Base-by-base conservation (phyloP, 2,888 invertebrate species). In the Cynaeus angustus region DNA sequence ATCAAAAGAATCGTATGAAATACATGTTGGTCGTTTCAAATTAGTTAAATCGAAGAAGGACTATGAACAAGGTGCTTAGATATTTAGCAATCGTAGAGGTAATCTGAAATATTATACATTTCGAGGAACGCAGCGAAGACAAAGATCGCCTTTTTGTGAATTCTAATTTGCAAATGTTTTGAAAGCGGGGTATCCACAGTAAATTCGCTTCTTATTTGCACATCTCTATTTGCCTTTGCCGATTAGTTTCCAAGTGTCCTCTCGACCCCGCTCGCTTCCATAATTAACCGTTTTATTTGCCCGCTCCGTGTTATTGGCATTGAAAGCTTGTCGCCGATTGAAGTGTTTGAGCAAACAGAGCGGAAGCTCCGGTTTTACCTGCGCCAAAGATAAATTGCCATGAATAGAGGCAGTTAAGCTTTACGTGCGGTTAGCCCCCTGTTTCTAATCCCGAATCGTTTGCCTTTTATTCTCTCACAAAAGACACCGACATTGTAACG, bases 401-500 rank as follows among this genome's bases (percentile, higher is more conserved):
- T 78, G 79, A 78, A 79, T 78, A 74, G 78, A 75, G 70, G 72
- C 75, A 76, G 76, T 79, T 75, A 75, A 75, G 74, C 71, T 73
- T 68, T 66, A 64, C 59, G 62, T 72, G 75, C 74, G 74, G 76
- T 74, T 74, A 70, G 73, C 70, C 77, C 79, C 78, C 77, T 74
- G 73, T 75, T 74, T 76, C 74, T 79, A 80, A 81, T 77, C 75
- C 74, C 64, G 72, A 76, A 78, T 78, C 77, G 76, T 72, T 79
- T 75, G 78, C 79, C 79, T 80, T 81, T 81, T 81, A 80, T 82
- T 78, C 75, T 73, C 41, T 69, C 68, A 80, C 78, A 81, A 82
- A 78, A 74, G 78, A 76, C 74, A 52, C 77, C 83, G 83, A 82
- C 83, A 83, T 80, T 79, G 79, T 82, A 81, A 84, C 82, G 83